Conservation (phyloP, 2,888 invertebrate species). For the Oligia fasciuncula region DNA sequence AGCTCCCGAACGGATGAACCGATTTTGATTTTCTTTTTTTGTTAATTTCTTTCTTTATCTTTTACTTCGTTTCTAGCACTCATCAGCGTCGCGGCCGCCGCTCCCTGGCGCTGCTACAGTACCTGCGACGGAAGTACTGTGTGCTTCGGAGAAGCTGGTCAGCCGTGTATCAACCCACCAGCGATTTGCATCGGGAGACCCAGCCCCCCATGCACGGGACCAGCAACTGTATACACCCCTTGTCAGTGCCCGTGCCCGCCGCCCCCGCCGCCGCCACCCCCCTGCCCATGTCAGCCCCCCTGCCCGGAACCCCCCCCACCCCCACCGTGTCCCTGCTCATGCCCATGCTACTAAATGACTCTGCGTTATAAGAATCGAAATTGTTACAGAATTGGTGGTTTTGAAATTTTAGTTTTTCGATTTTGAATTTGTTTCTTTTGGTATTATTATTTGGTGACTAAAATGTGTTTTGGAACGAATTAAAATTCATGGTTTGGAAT, state of each 20-base stretch:
- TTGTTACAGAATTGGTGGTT: conserved; percentile 10
- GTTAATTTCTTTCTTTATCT: background rate
- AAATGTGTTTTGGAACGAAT: conserved; percentile 37
- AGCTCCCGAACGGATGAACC: too few species aligned
- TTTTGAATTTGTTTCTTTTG: conserved; percentile 6
- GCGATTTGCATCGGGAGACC: conserved; percentile 69
- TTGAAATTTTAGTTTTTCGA: background rate
- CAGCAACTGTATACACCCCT: conserved; percentile 75
- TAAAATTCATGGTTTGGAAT: conserved; percentile 60
- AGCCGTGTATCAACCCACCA: conserved; percentile 73
- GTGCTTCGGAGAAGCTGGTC: conserved; percentile 72
- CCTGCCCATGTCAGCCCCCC: conserved; percentile 13
- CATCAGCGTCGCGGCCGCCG: conserved; percentile 74
- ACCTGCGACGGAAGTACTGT: conserved; percentile 75
- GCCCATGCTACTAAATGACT: conserved; percentile 34
- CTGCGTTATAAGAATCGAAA: background rate
- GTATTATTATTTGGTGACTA: background rate
- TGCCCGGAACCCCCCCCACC: conserved; percentile 45
- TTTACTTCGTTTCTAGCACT: conserved; percentile 68
- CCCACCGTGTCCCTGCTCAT: conserved; percentile 23
- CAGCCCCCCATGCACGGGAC: conserved; percentile 72
- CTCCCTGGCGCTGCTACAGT: conserved; percentile 78
- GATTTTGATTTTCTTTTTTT: too few species aligned
- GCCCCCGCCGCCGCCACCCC: conserved; percentile 42
- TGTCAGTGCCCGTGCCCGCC: conserved; percentile 60